Percentiles rank a stretch among this genome's conserved stretches.
These are phyloP conservation scores for Dyspetes luteomarginatus DNA, from an alignment of 2,888 invertebrate genomes.

Conservation along the genomic window DNA sequence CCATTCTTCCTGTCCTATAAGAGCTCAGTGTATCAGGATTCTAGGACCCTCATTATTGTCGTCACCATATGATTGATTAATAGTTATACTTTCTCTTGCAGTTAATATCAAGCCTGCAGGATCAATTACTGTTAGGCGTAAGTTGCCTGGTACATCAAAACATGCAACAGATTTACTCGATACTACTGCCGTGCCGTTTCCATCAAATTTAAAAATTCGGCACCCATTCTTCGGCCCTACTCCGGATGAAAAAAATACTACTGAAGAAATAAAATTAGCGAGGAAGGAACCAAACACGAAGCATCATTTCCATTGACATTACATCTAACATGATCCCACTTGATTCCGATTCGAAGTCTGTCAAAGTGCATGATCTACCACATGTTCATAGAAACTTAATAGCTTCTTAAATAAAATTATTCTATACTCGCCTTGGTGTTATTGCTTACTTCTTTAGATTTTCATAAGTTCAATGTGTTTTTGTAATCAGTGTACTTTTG, in stretches of 20 bases:
- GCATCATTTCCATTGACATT: not conserved
- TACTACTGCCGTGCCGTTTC: constrained; percentile 70
- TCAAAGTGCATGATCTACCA: too few relatives aligned
- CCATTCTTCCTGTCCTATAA: too few relatives aligned
- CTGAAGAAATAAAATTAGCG: not conserved
- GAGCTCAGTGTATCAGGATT: too few relatives aligned
- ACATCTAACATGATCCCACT: too few relatives aligned
- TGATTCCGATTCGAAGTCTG: too few relatives aligned
- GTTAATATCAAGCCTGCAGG: constrained; percentile 74
- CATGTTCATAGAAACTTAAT: too few relatives aligned
- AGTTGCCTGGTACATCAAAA: constrained; percentile 65
- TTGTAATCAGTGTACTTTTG: too few relatives aligned
- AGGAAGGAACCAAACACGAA: not conserved
- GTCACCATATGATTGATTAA: not conserved
- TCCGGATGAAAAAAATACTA: constrained; percentile 16
- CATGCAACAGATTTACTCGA: constrained; percentile 60
- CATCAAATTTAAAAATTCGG: constrained; percentile 72
- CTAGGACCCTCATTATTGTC: too few relatives aligned
- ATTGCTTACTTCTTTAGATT: too few relatives aligned
- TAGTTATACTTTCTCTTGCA: constrained; percentile 49
- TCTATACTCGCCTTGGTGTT: too few relatives aligned
- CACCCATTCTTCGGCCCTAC: constrained; percentile 73
- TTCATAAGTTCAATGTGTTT: too few relatives aligned
- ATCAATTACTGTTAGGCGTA: constrained; percentile 69
- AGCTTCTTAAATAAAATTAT: too few relatives aligned